A percentile compares a stretch with the other conserved stretches of the same genome.
phyloP scores from a whole-genome alignment of 2,797 vertebrate genomes.

The Coracias cyanogaster region DNA sequence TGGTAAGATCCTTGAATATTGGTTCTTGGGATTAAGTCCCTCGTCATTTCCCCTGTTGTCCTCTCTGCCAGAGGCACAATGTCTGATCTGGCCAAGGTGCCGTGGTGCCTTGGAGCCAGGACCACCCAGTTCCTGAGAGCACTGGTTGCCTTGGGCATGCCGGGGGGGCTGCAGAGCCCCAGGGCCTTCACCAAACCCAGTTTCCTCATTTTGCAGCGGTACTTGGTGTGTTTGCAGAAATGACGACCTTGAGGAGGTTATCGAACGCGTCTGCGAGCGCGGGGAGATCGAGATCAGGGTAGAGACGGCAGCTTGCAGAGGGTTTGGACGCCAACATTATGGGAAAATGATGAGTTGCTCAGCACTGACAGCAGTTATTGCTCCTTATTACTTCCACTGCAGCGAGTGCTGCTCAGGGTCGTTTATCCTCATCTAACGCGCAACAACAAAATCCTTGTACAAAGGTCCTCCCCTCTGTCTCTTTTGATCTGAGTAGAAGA shows the following conservation, averaged over 20 bases:
- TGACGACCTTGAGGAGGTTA: not conserved
- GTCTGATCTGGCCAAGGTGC: rapidly evolving
- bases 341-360: not conserved
- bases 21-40: not conserved
- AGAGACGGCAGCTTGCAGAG: rapidly evolving
- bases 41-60: rapidly evolving
- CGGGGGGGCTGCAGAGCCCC: not conserved
- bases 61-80: not conserved
- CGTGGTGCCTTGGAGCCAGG: not conserved
- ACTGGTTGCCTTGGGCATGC: rapidly evolving
- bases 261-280: rapidly evolving
- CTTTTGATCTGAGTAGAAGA: not conserved
- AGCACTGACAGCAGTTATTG: not conserved
- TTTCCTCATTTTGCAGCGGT: not conserved
- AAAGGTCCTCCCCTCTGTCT: not conserved
- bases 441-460: not conserved
- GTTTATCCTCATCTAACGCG: not conserved
- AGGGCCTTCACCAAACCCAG: rapidly evolving
- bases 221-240: not conserved
- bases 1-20: not conserved
- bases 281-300: not conserved
- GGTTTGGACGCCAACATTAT: rapidly evolving
- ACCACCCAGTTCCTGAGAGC: not conserved
- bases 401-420: not conserved
- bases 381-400: not conserved